phyloP scores from a whole-genome alignment of 2,888 invertebrate species.

The Ormyrus nitidulus region DNA sequence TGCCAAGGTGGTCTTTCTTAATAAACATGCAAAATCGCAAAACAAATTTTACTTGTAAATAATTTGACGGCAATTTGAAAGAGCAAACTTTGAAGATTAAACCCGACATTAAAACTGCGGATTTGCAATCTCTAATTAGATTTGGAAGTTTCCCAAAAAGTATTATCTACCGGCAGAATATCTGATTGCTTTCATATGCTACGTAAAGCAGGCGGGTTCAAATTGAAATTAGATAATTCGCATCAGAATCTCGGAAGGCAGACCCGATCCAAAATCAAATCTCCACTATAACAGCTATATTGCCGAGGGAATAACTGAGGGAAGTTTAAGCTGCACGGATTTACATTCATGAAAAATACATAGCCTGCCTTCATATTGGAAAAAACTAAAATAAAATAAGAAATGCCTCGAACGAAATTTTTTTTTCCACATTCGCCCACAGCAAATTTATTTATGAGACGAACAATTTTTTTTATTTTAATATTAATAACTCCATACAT shows the following conservation, averaged over 20 bases:
- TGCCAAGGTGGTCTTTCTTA: no score
- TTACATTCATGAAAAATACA: constrained; percentile 39
- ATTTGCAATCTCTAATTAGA: no score
- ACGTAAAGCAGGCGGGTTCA: neutral
- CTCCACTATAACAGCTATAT: constrained; percentile 16
- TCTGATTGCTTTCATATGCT: neutral
- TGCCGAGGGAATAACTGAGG: constrained; percentile 19
- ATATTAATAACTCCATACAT: neutral
- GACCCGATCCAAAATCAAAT: constrained; percentile 29
- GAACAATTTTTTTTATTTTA: neutral
- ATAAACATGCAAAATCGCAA: no score
- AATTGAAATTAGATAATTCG: constrained; percentile 27
- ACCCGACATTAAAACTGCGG: no score
- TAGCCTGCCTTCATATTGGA: neutral
- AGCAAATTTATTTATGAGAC: no score
- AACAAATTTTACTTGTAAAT: neutral
- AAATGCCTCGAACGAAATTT: constrained; percentile 6
- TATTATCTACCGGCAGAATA: neutral
- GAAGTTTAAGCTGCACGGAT: constrained; percentile 20
- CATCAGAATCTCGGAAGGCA: constrained; percentile 22
- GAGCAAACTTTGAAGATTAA: neutral
- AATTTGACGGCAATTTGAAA: neutral
- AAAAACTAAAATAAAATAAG: constrained; percentile 2
- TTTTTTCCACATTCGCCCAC: neutral
- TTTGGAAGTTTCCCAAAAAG: neutral